Evolutionary conservation across 1,140 invertebrate genomes (phyloP).

Genomic region (Ceratosolen fusciceps): DNA sequence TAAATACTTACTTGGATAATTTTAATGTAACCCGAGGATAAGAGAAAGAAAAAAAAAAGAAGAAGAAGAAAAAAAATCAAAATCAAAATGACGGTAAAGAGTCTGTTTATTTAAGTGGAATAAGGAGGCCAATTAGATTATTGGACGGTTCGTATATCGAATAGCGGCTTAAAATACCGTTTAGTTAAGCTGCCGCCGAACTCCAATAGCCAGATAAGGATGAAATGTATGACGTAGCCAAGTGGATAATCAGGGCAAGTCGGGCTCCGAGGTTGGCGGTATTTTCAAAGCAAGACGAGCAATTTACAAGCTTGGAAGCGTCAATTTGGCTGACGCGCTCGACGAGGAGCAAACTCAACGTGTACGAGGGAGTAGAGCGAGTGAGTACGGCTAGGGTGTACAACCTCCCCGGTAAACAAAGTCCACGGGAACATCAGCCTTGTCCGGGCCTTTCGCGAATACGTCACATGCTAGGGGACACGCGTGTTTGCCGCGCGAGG

Average conservation of each 20-base stretch:
- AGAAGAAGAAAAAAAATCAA: no score
- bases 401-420: neutral
- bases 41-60: no score
- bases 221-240: neutral
- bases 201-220: neutral
- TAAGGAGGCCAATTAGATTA: no score
- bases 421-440: neutral
- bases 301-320: conserved; percentile 23
- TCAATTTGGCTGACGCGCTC: neutral
- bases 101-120: no score
- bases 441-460: conserved; percentile 14
- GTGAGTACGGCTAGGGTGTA: neutral
- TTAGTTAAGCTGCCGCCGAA: no score
- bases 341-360: neutral
- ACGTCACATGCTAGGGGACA: neutral
- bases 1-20: no score
- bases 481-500: neutral
- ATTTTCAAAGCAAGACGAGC: conserved; percentile 30
- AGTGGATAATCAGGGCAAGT: conserved; percentile 27
- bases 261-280: neutral
- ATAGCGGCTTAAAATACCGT: no score
- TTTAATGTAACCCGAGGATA: no score
- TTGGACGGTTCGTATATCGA: no score
- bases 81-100: no score
- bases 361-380: no score